phyloP scores from a whole-genome alignment of 2,888 invertebrate species.

The Microctonus aethiopoides region DNA sequence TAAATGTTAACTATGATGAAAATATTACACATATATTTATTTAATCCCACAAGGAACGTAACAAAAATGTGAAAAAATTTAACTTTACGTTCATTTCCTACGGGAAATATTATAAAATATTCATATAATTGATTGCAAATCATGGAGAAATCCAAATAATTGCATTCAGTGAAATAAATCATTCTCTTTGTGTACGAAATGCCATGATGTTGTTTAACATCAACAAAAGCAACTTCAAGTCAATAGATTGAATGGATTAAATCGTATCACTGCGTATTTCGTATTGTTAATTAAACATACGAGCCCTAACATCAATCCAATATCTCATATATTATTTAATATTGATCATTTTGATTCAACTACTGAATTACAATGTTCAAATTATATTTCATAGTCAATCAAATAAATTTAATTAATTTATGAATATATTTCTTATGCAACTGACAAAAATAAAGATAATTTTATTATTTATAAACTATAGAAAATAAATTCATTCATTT shows the following conservation, averaged over 20 bases:
- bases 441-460: too few relatives aligned
- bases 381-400: too few relatives aligned
- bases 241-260: neutral
- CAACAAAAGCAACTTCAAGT: neutral
- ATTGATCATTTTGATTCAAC: too few relatives aligned
- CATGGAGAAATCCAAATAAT: slow-evolving; percentile 15
- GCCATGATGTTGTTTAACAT: neutral
- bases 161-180: slow-evolving; percentile 46
- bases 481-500: too few relatives aligned
- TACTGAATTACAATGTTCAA: too few relatives aligned
- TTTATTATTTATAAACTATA: too few relatives aligned
- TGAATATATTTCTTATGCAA: too few relatives aligned
- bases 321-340: too few relatives aligned
- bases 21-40: slow-evolving; percentile 57
- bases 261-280: too few relatives aligned
- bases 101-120: slow-evolving; percentile 28
- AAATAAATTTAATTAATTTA: too few relatives aligned
- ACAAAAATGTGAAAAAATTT: neutral
- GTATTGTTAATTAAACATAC: neutral
- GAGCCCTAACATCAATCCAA: neutral
- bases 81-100: neutral
- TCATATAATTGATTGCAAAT: slow-evolving; percentile 33
- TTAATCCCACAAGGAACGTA: slow-evolving; percentile 33
- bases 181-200: slow-evolving; percentile 51
- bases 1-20: slow-evolving; percentile 64